Conservation (phyloP, 2,888 invertebrate species). For the Dichetophora obliterata region DNA sequence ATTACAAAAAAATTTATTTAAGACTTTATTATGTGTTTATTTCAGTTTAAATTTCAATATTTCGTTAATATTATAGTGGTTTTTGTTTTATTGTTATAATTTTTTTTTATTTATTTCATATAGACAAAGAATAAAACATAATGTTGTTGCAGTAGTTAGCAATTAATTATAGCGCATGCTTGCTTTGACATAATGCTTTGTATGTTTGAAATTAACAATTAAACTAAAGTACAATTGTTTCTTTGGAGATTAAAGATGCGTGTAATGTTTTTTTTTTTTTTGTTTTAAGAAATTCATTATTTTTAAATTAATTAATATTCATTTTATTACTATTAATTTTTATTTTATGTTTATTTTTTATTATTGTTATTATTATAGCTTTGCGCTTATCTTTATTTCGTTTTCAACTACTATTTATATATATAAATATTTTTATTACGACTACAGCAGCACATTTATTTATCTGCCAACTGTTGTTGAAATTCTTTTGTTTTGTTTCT, state of each 20-base stretch:
- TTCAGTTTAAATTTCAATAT: conserved; percentile 34
- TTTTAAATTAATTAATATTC: conserved; percentile 14
- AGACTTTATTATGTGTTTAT: conserved; percentile 32
- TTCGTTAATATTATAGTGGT: conserved; percentile 18
- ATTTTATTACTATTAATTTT: conserved; percentile 9
- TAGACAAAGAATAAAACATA: conserved; percentile 33
- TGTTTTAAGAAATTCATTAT: conserved; percentile 4
- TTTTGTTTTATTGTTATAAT: neutral
- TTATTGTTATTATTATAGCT: conserved; percentile 9
- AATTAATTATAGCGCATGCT: conserved; percentile 8
- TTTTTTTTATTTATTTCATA: neutral
- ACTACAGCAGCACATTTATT: conserved; percentile 24
- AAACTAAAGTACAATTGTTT: conserved; percentile 37
- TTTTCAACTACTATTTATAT: conserved; percentile 17
- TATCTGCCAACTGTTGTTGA: conserved; percentile 1
- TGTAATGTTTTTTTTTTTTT: conserved; percentile 18
- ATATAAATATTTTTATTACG: neutral
- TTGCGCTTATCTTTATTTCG: neutral
- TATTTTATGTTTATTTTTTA: neutral
- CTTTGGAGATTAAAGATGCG: conserved; percentile 36
- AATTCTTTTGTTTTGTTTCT: conserved; percentile 6
- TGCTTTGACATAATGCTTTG: conserved; percentile 27
- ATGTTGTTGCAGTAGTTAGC: conserved; percentile 19
- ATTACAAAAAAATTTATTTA: conserved; percentile 41
- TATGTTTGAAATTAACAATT: conserved; percentile 36